Base-by-base conservation (phyloP, 2,113 vertebrate genomes). In the Oxyruncus cristatus region DNA sequence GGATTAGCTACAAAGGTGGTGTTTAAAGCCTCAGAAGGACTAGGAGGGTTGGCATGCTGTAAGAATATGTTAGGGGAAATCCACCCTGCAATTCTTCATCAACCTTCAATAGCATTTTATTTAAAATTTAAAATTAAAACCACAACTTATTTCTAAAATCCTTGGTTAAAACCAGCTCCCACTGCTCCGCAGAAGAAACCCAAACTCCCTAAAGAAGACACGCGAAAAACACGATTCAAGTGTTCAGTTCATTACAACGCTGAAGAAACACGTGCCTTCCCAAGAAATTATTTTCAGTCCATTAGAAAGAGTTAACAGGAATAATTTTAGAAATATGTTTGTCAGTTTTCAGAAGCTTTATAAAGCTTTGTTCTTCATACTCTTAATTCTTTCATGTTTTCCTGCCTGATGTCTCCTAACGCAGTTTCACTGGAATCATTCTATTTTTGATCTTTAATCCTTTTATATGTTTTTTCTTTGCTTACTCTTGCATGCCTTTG, bases 391-490 rank as follows among this genome's bases (percentile, higher is more conserved):
- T 97, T 97, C 96, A 93, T 94, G 94, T 96, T 78, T 96, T 96
- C 84, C 91, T 95, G 91, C 96, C 97, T 97, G 92, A 95, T 97
- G 92, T 94, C 80, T 94, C 93, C 95, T 97, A 95, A 97, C 90
- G 81, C 90, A 96, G 93, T 95, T 98, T 96, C 96, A 88, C 93
- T 97, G 80, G 93, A 98, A 97, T 96, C 85, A 50, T 93, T 94
- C 92, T 90, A 97, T 96, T 98, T 98, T 97, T 98, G 96, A 98
- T 98, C 98, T 98, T 97, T 98, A 98, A 98, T 98, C 97, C 97
- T 96, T 98, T 97, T 97, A 96, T 97, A 96, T 94, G 95, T 96
- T 97, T 97, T 97, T 95, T 95, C 96, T 96, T 96, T 97, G 97
- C 97, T 97, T 97, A 97, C 96, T 96, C 96, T 97, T 93, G 85